Evolutionary conservation across 2,113 vertebrate species (phyloP), one percentile per base, ranked within the genome.

Genomic region (Vicugna pacos): DNA sequence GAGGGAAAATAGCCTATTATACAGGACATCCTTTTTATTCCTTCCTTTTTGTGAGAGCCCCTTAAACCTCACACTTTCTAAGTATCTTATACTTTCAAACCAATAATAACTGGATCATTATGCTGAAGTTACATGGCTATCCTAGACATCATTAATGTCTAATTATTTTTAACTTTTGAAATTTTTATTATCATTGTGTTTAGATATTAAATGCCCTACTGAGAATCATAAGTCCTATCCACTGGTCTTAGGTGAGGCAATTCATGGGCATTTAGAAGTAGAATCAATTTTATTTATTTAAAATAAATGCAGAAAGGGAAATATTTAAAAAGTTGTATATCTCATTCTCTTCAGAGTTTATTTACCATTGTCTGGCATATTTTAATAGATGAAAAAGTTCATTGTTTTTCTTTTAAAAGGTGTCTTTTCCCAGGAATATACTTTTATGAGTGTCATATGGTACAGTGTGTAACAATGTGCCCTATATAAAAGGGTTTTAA

Each of bases 101-200:
- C 15, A 75, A 0, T 65, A 89, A 81, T 91, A 81, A 64, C 11
- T 84, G 35, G 86, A 56, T 72, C 54, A 84, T 75, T 86, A 54
- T 56, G 26, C 24, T 95, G 62, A 89, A 69, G 48, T 96, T 92
- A 82, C 28, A 65, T 75, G 79, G 56, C 52, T 88, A 38, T 89
- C 24, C 9, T 93, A 19, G 15, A 75, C 46, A 13, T 30, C 11
- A 65, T 92, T 93, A 72, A 46, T 76, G 70, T 89, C 56, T 54
- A 81, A 69, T 82, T 91, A 84, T 80, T 92, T 96, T 93, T 92
- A 69, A 42, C 56, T 97, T 97, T 92, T 93, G 11, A 89, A 84
- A 80, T 85, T 56, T 42, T 22, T 96, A 60, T 91, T 89, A 17
- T 76, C 46, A 70, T 73, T 81, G 56, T 81, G 6, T 96, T 96